A percentile compares a stretch with the other conserved stretches of the same genome.
Evolutionary conservation across 2,113 vertebrate species (phyloP).

Genomic region (Picathartes gymnocephalus): DNA sequence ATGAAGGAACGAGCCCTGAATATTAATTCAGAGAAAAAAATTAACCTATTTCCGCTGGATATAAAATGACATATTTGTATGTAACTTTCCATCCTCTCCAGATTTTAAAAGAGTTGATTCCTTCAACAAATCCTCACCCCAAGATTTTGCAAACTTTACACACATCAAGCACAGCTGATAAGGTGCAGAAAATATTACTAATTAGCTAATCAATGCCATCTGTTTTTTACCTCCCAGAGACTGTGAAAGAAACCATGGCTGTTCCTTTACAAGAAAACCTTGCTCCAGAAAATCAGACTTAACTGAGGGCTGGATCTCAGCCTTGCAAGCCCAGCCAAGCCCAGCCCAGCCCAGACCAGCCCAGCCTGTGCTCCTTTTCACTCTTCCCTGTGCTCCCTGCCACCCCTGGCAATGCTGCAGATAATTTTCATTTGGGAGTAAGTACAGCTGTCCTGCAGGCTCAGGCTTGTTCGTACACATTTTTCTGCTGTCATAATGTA

Average conservation of each 20-base stretch:
- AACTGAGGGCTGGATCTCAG: background rate
- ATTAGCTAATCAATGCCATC: constrained; percentile 50
- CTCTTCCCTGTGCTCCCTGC: constrained; percentile 12
- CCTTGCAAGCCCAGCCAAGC: constrained; percentile 19
- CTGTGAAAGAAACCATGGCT: background rate
- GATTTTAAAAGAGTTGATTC: background rate
- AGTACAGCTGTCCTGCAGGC: background rate
- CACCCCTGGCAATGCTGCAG: background rate
- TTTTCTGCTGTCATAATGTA: background rate
- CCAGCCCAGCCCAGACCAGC: constrained; percentile 62
- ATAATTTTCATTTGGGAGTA: background rate
- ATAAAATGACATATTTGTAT: background rate
- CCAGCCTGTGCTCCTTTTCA: background rate
- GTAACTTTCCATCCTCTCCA: background rate
- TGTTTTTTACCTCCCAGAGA: background rate
- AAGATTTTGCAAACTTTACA: background rate
- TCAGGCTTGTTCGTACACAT: background rate
- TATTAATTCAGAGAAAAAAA: background rate
- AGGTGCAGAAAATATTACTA: background rate
- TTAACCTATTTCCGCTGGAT: background rate
- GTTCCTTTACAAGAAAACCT: background rate
- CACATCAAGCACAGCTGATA: background rate
- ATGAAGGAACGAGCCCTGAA: background rate
- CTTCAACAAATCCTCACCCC: background rate
- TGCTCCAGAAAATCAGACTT: background rate